A percentile compares a stretch with the other conserved stretches of the same genome.
Evolutionary conservation across 1,140 invertebrate genomes (phyloP).

Genomic region (Brachionus manjavacas): DNA sequence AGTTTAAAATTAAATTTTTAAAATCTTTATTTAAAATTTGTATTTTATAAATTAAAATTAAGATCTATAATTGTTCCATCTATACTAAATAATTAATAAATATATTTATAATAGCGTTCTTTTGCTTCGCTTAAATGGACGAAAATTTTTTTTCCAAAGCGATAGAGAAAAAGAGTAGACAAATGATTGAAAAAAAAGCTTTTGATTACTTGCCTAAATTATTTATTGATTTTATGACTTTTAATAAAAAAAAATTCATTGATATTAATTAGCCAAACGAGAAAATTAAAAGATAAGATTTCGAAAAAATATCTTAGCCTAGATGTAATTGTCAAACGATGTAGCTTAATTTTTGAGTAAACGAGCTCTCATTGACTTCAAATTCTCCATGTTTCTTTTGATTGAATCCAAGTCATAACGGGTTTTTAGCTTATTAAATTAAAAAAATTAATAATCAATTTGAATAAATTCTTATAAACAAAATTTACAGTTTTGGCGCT

Average conservation of each 20-base stretch:
- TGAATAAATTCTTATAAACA: background rate
- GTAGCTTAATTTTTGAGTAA: background rate
- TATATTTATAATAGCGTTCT: background rate
- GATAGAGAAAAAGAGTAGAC: background rate
- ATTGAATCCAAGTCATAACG: slow-evolving; percentile 40
- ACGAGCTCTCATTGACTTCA: slow-evolving; percentile 41
- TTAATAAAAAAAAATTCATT: background rate
- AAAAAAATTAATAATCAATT: background rate
- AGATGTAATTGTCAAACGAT: background rate
- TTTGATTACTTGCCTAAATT: background rate
- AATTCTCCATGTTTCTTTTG: slow-evolving; percentile 39
- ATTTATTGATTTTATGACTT: background rate
- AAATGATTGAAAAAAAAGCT: background rate
- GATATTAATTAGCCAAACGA: background rate
- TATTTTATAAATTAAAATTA: background rate
- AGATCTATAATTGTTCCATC: background rate
- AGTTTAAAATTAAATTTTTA: background rate
- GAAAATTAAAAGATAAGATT: background rate
- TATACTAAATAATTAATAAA: background rate
- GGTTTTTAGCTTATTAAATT: slow-evolving; percentile 33
- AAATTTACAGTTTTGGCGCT: slow-evolving; percentile 34
- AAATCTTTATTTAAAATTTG: background rate
- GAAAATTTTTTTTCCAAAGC: background rate
- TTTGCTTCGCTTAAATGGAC: background rate
- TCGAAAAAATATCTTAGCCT: background rate